Conservation (phyloP, 2,888 invertebrate genomes). For the Galerucella pusilla region DNA sequence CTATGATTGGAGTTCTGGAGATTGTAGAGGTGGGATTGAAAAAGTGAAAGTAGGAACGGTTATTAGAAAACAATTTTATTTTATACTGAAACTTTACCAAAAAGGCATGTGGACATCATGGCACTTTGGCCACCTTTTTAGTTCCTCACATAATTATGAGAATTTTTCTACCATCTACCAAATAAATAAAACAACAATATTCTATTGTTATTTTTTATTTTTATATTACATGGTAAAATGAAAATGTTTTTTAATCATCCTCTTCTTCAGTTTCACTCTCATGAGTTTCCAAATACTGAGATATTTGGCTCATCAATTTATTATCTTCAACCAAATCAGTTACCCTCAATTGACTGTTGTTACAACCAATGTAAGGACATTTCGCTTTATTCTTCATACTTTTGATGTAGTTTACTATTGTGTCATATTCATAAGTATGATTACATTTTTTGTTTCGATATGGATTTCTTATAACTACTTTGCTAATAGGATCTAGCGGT, state of each 20-base stretch:
- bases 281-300: slow-evolving; percentile 46
- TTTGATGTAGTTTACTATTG: slow-evolving; percentile 55
- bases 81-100: too few relatives aligned
- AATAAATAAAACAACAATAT: too few relatives aligned
- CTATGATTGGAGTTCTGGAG: background rate
- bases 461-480: slow-evolving; percentile 53
- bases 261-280: slow-evolving; percentile 41
- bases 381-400: slow-evolving; percentile 52
- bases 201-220: too few relatives aligned
- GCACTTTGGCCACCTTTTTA: too few relatives aligned
- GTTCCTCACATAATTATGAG: too few relatives aligned
- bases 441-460: slow-evolving; percentile 55
- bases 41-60: background rate
- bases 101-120: too few relatives aligned
- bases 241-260: background rate
- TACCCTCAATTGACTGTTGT: slow-evolving; percentile 45
- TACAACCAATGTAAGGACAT: slow-evolving; percentile 59
- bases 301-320: slow-evolving; percentile 49
- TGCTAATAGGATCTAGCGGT: slow-evolving; percentile 58
- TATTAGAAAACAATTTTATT: too few relatives aligned
- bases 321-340: slow-evolving; percentile 49
- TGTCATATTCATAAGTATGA: slow-evolving; percentile 56
- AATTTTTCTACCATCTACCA: too few relatives aligned
- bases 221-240: too few relatives aligned
- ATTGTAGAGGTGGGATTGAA: background rate